Percentiles rank a stretch among this genome's conserved stretches.
Evolutionary conservation across 2,888 invertebrate species (phyloP).

Genomic region (Dynastes tityus): DNA sequence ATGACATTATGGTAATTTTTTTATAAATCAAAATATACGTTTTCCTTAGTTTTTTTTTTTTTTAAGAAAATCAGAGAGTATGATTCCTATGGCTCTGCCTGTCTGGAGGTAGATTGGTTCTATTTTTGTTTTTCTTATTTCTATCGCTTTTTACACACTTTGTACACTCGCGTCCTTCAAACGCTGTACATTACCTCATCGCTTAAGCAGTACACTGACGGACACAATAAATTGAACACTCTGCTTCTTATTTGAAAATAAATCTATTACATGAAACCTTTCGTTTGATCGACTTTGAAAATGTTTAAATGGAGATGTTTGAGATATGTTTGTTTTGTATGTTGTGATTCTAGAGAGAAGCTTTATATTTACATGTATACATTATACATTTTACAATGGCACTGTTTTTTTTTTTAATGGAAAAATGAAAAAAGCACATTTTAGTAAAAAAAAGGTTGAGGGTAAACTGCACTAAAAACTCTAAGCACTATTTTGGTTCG

Average conservation of each 20-base stretch:
- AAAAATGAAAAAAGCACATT: conserved; percentile 28
- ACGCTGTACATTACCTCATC: conserved; percentile 47
- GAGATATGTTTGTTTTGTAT: conserved; percentile 39
- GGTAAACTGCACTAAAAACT: conserved; percentile 38
- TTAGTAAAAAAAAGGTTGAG: conserved; percentile 30
- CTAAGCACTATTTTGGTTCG: conserved; percentile 16
- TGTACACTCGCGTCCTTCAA: conserved; percentile 20
- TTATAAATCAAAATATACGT: no score
- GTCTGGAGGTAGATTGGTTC: no score
- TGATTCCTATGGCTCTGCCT: no score
- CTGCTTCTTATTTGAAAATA: conserved; percentile 4
- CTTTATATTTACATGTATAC: conserved; percentile 18
- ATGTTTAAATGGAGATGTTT: conserved; percentile 18
- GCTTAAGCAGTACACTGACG: conserved; percentile 22
- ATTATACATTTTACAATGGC: no score
- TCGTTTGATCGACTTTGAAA: not conserved
- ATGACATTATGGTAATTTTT: no score
- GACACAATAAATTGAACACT: not conserved
- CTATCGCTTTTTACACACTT: conserved; percentile 1
- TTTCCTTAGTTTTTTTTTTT: no score
- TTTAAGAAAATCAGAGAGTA: no score
- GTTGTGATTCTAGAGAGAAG: conserved; percentile 45
- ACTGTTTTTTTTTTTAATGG: conserved; percentile 1
- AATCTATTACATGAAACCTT: conserved; percentile 6
- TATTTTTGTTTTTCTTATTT: not conserved